Percentiles rank a stretch among this genome's conserved stretches.
These are phyloP conservation scores for Catharus bicknelli DNA, from an alignment of 2,113 vertebrate genomes.

Conservation along the genomic window DNA sequence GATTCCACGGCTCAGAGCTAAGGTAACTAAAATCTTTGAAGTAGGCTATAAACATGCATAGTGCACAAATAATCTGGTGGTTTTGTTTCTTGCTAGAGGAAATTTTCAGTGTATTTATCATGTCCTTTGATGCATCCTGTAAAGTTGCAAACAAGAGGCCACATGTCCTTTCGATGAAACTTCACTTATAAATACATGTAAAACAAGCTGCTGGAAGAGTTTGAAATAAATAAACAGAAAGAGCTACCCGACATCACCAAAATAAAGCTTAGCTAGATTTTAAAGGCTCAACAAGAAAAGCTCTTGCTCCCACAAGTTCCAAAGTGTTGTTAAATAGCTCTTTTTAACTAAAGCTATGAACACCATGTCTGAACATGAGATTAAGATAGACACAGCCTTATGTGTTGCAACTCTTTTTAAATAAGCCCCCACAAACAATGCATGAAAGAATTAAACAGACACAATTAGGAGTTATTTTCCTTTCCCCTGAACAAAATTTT, in stretches of 20 bases:
- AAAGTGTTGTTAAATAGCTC: neutral
- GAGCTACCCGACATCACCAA: neutral
- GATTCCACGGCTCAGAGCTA: constrained; percentile 4
- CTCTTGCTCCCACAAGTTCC: neutral
- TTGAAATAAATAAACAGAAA: constrained; percentile 58
- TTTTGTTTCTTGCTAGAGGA: constrained; percentile 46
- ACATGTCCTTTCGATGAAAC: constrained; percentile 58
- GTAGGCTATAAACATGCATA: constrained; percentile 44
- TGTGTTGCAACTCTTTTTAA: neutral
- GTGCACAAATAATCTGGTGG: constrained; percentile 22
- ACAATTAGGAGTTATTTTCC: neutral
- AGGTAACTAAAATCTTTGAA: constrained; percentile 57
- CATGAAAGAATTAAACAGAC: neutral
- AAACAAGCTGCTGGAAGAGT: constrained; percentile 52
- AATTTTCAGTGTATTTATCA: constrained; percentile 61
- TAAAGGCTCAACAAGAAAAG: neutral
- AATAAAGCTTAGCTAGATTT: neutral
- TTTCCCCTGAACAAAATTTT: neutral
- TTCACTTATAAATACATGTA: constrained; percentile 48
- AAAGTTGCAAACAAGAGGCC: constrained; percentile 64
- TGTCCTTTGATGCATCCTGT: constrained; percentile 59
- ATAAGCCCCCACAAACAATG: neutral
- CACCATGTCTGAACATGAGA: constrained; percentile 8
- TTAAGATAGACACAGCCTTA: neutral
- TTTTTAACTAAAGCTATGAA: constrained; percentile 3